Base-by-base conservation (phyloP, 2,113 vertebrate genomes). In the Felis chaus region DNA sequence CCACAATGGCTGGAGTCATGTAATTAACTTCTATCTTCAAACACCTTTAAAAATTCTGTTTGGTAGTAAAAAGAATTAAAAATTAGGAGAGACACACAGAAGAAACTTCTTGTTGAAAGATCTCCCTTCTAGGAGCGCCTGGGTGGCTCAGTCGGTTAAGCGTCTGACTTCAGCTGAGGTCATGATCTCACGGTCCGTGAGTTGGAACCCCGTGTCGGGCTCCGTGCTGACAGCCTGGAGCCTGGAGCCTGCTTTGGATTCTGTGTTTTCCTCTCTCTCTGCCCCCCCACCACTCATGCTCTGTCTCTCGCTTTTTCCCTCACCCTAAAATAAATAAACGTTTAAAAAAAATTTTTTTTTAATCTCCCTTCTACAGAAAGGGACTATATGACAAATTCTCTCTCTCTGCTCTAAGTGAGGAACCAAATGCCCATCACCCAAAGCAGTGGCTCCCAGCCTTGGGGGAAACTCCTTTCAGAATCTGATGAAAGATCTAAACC, bases 1-100 rank as follows among this genome's bases (percentile, higher is more conserved):
- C 13, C 63, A 86, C 15, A 73, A 21, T 74, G 29, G 2, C 27
- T 69, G 23, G 2, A 45, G 88, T 53, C 80, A 36, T 1, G 1
- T 29, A 78, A 39, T 45, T 45, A 89, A 84, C 74, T 66, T 96
- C 50, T 89, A 89, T 2, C 36, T 93, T 89, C 57, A 76, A 87
- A 73, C 23, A 83, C 18, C 33, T 96, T 91, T 50, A 93, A 92
- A 89, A 92, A 92, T 91, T 94, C 36, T 96, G 69, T 79, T 53
- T 80, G 61, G 39, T 79, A 95, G 39, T 19, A 87, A 96, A 96
- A 86, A 88, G n/a, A 95, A 97, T 80, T 84, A 57, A 93, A 95
- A 92, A 92, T 41, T 45, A 41, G 50, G 63, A 95, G 61, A 89
- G n/a, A 96, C 7, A 89, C 23, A 78, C 31, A 92, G 13, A 89